These are phyloP conservation scores for Scaptomyza flava DNA, from an alignment of 2,888 invertebrate genomes.

Conservation along the genomic window DNA sequence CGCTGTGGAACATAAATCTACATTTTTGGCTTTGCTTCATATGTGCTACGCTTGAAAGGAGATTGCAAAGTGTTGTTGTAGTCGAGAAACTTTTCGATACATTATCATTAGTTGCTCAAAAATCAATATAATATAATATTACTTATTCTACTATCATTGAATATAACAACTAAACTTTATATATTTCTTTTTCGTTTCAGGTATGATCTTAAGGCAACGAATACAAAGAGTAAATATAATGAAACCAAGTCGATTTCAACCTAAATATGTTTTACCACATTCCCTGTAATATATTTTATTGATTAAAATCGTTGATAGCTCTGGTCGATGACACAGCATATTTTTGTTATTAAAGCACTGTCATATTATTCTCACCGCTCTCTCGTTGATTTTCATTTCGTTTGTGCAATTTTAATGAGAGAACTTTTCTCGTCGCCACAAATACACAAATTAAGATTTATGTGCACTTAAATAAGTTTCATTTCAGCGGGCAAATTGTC, in stretches of 20 bases:
- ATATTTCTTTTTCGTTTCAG: slow-evolving; percentile 15
- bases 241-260: background rate
- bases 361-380: background rate
- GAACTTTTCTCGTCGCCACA: slow-evolving; percentile 25
- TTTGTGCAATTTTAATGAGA: slow-evolving; percentile 30
- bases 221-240: background rate
- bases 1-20: slow-evolving; percentile 49
- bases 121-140: too few relatives aligned
- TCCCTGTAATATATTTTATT: background rate
- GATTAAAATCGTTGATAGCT: background rate
- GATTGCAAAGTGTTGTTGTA: background rate
- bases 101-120: too few relatives aligned
- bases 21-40: slow-evolving; percentile 14
- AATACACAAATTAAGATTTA: slow-evolving; percentile 60
- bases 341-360: background rate
- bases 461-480: slow-evolving; percentile 59
- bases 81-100: too few relatives aligned
- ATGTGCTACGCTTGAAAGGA: background rate
- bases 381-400: background rate
- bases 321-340: background rate
- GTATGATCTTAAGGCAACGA: slow-evolving; percentile 8
- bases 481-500: slow-evolving; percentile 58
- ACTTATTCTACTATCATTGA: too few relatives aligned
- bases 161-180: background rate
- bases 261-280: too few relatives aligned